Base-by-base conservation (phyloP, 2,888 invertebrate species). In the Sarcophaga rosellei region DNA sequence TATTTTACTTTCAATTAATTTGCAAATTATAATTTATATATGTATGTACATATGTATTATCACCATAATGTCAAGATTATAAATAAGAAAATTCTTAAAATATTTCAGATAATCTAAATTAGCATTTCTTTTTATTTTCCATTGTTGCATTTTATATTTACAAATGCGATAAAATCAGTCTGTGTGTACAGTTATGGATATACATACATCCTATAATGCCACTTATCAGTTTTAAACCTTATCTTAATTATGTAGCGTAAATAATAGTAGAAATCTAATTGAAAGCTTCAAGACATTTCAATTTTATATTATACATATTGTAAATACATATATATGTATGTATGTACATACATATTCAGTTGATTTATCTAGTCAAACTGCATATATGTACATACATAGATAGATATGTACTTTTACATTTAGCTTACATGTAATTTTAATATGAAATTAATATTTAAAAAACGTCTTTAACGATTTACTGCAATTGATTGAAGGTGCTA, bases 401-500 rank as follows among this genome's bases (percentile, higher is more conserved):
- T 25, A 35, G 35, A 35, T 35, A 6, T 35, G 4, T 25, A 35
- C 35, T 35, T 35, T 35, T 35, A 35, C 6, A 35, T 35, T 35
- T 1, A 35, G 35, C 35, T 35, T 35, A 35, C 35, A 35, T 35
- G 35, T 35, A 0, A 6, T 35, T 35, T 35, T 35, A 8, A 35
- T 35, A 35, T 35, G 35, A 35, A 6, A 35, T 35, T 35, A 35
- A 35, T 35, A 35, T 10, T 35, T 25, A 23, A 44, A 62, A 5
- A 76, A 69, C 10, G 5, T 10, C 5, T 44, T 45, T 35, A 25
- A 47, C 15, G 57, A 72, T 4, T 82, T 66, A 17, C 47, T 1
- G 1, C 20, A 21, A 61, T 53, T 25, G 1, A 23, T 77, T 78
- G 20, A 10, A 91, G 91, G 91, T 73, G 92, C 91, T 8, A 59